Base-by-base conservation (phyloP, 23 tunicate species). In the Botrylloides violaceus region DNA sequence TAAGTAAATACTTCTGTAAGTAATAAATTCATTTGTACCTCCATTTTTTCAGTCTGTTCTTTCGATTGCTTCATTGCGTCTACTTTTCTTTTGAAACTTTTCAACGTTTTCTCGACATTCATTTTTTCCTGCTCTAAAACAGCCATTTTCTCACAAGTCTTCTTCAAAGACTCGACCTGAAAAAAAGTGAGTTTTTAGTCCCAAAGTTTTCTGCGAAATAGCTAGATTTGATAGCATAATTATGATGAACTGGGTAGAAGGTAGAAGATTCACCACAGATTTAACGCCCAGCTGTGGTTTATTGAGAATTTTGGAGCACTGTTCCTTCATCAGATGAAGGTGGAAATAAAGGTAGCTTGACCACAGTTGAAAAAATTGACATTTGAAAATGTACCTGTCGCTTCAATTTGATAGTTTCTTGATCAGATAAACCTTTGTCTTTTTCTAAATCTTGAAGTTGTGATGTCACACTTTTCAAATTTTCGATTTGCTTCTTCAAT, bases 121-220 rank as follows among this genome's bases (percentile, higher is more conserved):
- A 80, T n/a, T 55, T 87, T 87, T 7, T 87, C 95, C 64, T 87
- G 95, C 78, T 87, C 95, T 2, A 87, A 70, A 29, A 74, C 71
- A 9, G 85, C 60, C 95, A 87, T 80, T 58, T 64, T 70, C 24
- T 65, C 58, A 57, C 86, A 76, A 3, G 76, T 75, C 62, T 79
- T 87, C 75, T 80, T 87, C 59, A 87, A 55, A 0, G 86, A 76
- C 35, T 87, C 86, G 28, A 87, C 82, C 95, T 87, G 56, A 25
- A 28, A 25, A 60, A 60, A 60, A 0, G 15, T 18, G 65, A 18
- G 27, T 60, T 28, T 59, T 59, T n/a, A 59, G 26, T 7, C 29
- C n/a, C n/a, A n/a, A n/a, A n/a, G n/a, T n/a, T n/a, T n/a, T n/a
- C n/a, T n/a, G n/a, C n/a, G n/a, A n/a, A n/a, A n/a, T n/a, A n/a